Conservation (phyloP, 2,113 vertebrate species). For the Mormyrus lacerda region DNA sequence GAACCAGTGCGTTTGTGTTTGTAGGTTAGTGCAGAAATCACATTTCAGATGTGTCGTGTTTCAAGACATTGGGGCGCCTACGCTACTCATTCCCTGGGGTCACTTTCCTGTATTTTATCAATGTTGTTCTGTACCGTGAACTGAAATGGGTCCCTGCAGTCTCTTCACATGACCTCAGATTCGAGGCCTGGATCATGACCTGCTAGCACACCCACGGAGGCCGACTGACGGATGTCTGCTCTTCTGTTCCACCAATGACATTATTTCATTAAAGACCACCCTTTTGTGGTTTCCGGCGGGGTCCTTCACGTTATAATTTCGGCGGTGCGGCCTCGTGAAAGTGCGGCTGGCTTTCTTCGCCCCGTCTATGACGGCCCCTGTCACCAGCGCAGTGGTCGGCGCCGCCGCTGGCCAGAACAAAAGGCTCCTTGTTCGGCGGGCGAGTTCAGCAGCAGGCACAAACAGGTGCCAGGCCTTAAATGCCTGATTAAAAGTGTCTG, state of each 20-base stretch:
- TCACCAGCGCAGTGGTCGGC: not conserved
- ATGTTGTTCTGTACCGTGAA: not conserved
- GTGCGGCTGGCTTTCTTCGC: not conserved
- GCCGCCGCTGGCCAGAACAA: not conserved
- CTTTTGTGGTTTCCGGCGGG: not conserved
- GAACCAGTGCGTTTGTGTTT: not conserved
- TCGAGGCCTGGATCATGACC: not conserved
- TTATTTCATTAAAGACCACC: not conserved
- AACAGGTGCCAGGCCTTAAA: not conserved
- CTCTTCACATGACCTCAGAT: not conserved
- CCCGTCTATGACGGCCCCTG: not conserved
- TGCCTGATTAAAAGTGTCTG: constrained; percentile 12
- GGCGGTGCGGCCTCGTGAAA: no score
- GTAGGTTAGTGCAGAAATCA: not conserved
- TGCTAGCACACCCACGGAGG: not conserved
- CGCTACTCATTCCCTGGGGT: not conserved
- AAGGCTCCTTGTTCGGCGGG: not conserved
- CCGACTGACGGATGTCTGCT: not conserved
- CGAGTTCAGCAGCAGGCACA: not conserved
- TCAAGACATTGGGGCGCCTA: not conserved
- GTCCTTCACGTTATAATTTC: not conserved
- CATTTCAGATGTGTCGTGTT: not conserved
- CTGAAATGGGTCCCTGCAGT: not conserved
- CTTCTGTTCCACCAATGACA: not conserved
- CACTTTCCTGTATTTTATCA: not conserved